Percentiles rank a stretch among this genome's conserved stretches.
Evolutionary conservation across 1,140 invertebrate species (phyloP).

Genomic region (Homarus americanus): DNA sequence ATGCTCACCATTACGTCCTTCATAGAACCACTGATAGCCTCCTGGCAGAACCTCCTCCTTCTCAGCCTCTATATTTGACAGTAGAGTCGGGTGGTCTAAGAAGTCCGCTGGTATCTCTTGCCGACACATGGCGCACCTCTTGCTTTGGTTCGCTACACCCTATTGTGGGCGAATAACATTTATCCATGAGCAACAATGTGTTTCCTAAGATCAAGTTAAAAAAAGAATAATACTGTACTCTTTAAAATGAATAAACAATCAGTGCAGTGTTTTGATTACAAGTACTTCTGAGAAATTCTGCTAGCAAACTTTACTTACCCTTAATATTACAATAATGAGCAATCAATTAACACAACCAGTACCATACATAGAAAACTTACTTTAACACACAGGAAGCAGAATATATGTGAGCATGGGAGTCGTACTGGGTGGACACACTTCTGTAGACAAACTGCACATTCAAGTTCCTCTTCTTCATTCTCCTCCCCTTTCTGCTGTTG

Average conservation of each 20-base stretch:
- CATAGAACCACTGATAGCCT: conserved; percentile 96
- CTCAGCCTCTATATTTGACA: conserved; percentile 80
- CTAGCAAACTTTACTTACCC: too few species aligned
- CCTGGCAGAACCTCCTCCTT: conserved; percentile 82
- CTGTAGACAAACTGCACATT: conserved; percentile 96
- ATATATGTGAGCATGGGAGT: conserved; percentile 95
- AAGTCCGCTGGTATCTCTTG: conserved; percentile 90
- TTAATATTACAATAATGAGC: too few species aligned
- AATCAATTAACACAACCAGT: too few species aligned
- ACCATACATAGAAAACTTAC: conserved; percentile 79
- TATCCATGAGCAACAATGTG: not conserved
- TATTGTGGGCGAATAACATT: not conserved
- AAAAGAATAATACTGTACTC: not conserved
- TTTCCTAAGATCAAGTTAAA: not conserved
- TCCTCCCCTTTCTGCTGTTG: conserved; percentile 8
- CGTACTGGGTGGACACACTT: conserved; percentile 90
- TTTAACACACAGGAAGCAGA: conserved; percentile 97
- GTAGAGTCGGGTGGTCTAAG: conserved; percentile 89
- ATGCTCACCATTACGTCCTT: conserved; percentile 90
- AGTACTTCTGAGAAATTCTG: too few species aligned
- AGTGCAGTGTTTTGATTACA: too few species aligned
- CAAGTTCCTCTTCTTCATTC: conserved; percentile 77
- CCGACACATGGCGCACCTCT: conserved; percentile 88
- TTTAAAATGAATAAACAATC: too few species aligned
- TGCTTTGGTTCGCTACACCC: conserved; percentile 73